Evolutionary conservation across 2,888 invertebrate species (phyloP), one percentile per base, ranked within the genome.

Genomic region (Blomia tropicalis): DNA sequence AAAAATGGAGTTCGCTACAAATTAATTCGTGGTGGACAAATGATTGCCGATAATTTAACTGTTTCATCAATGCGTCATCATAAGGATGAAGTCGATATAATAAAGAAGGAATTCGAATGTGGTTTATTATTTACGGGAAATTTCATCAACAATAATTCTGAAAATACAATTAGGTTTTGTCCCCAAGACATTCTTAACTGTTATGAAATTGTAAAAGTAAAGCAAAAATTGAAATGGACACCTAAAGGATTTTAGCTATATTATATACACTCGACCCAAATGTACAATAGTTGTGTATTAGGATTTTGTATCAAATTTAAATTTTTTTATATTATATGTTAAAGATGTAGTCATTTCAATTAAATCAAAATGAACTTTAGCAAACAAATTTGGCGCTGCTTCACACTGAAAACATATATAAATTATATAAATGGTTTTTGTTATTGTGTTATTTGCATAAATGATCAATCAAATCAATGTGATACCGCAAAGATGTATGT

Each of bases 91-190:
- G 88, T 90, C 2, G 82, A 82, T 4, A 78, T 80, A 0, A 81
- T 95, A 43, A 87, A 86, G 72, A 82, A 81, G 54, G 87, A 87
- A 71, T 80, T 82, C 64, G 93, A 96, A 72, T 95, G 95, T 74
- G 95, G 95, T 0, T 72, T 96, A 30, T 81, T 83, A 65, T 78
- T 95, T 60, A 29, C 56, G n/a, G 19, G 23, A 2, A 56, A 56
- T 56, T 14, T 22, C 29, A 31, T 56, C 2, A 14, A 17, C 11
- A 25, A 56, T 25, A 56, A 56, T 29, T n/a, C 2, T 30, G 79
- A 79, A 1, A 82, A 87, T 70, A 70, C 75, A 1, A 71, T 74
- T 1, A 71, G 77, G 29, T 83, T 87, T 63, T 73, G 82, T 73
- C 77, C 82, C 0, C 89, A 87, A 0, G 95, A 96, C 73, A 75